These are phyloP conservation scores for Panulirus ornatus DNA, from an alignment of 1,140 invertebrate species.

Conservation along the genomic window DNA sequence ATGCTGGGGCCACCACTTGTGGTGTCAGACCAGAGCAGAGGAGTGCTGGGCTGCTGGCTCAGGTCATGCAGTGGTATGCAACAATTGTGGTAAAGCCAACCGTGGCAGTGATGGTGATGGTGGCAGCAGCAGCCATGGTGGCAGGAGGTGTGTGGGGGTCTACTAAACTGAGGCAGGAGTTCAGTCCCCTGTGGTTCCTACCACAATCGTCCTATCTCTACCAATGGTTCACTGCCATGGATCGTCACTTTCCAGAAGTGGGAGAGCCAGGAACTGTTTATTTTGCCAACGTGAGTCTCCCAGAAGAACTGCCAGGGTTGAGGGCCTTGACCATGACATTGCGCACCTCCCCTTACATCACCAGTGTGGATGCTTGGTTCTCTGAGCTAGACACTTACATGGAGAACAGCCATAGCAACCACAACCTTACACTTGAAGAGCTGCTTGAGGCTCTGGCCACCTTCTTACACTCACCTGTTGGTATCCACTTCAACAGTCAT, in stretches of 20 bases:
- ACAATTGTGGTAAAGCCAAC: not conserved
- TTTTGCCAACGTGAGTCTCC: slow-evolving; percentile 78
- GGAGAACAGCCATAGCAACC: not conserved
- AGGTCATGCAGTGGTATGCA: slow-evolving; percentile 38
- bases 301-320: slow-evolving; percentile 83
- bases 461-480: slow-evolving; percentile 38
- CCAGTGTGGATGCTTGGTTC: slow-evolving; percentile 82
- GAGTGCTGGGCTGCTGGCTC: too few relatives aligned
- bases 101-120: slow-evolving; percentile 78
- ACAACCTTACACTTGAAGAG: not conserved
- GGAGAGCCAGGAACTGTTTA: slow-evolving; percentile 77
- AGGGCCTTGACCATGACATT: slow-evolving; percentile 81
- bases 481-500: slow-evolving; percentile 22
- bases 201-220: slow-evolving; percentile 78
- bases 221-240: slow-evolving; percentile 55
- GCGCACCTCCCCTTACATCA: slow-evolving; percentile 80
- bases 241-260: slow-evolving; percentile 77
- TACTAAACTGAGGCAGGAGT: slow-evolving; percentile 80
- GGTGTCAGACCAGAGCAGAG: not conserved
- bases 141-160: slow-evolving; percentile 78
- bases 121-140: slow-evolving; percentile 77
- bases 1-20: slow-evolving; percentile 64
- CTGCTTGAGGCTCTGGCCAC: slow-evolving; percentile 30
- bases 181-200: slow-evolving; percentile 81
- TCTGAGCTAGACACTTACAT: slow-evolving; percentile 59